Evolutionary conservation across 2,797 vertebrate species (phyloP).

Genomic region (Gymnothorax reevesii): DNA sequence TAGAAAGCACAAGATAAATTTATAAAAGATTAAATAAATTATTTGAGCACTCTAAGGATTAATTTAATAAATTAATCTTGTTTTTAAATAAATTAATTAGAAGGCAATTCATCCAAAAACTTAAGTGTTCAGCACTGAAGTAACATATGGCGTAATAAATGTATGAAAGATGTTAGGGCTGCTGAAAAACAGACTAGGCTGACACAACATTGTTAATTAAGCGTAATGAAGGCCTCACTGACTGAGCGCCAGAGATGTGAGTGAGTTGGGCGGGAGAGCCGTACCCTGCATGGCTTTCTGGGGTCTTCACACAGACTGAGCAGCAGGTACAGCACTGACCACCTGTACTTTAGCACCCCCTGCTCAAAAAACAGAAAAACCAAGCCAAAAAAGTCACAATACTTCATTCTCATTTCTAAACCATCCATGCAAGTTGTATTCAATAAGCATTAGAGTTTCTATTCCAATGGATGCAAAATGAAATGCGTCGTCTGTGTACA

Average conservation of each 20-base stretch:
- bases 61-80: background rate
- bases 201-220: background rate
- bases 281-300: slow-evolving; percentile 88
- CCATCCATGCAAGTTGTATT: background rate
- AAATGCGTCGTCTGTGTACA: no score
- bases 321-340: slow-evolving; percentile 95
- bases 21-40: no score
- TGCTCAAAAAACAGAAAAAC: slow-evolving; percentile 55
- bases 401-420: background rate
- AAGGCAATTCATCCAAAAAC: background rate
- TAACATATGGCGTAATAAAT: background rate
- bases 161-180: background rate
- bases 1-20: no score
- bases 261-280: slow-evolving; percentile 10
- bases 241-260: background rate
- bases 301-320: slow-evolving; percentile 97
- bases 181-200: background rate
- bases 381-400: background rate
- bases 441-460: background rate
- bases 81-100: background rate
- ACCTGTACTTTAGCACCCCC: slow-evolving; percentile 94
- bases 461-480: background rate
- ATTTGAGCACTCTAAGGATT: background rate
- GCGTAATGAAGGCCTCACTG: background rate
- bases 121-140: background rate